Base-by-base conservation (phyloP, 1,140 invertebrate species). In the Ooceraea biroi region DNA sequence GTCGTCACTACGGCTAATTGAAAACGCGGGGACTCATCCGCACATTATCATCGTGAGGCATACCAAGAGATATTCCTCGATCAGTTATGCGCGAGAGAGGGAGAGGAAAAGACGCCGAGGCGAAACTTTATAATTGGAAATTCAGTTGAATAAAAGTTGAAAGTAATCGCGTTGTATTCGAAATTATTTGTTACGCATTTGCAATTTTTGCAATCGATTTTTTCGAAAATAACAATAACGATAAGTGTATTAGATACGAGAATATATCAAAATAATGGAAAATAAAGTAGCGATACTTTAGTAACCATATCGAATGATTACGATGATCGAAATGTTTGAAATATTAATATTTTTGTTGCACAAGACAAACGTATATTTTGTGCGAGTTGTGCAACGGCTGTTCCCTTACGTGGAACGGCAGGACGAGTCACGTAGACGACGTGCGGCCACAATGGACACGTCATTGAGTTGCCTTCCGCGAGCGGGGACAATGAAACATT, bases 361-460 rank as follows among this genome's bases (percentile, higher is more conserved):
- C 3, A 57, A 55, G 36, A 68, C 48, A 36, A 78, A 19, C 55
- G 48, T 14, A 7, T 17, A 12, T 50, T 78, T 87, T 87, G 78
- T 77, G 57, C 57, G 36, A 61, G 55, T 52, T 61, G 44, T 46
- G 72, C 46, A 25, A 63, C 58, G 73, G 55, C 48, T 72, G 41
- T 68, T 77, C 46, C 58, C 66, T 86, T 78, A 82, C 48, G 14
- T 25, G 60, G 22, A 55, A 63, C 48, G 19, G 1, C 27, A 78
- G 30, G 69, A 74, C 25, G 52, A 68, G 14, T 5, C 48, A 36
- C n/a, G 7, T 61, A 27, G 36, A 74, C 48, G 84, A 83, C 66
- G 27, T 25, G 58, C 48, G 48, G 73, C 60, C 68, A 88, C 84
- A 87, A 87, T 86, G 55, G 46, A 73, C 61, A 85, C 73, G 72